A percentile compares a stretch with the other conserved stretches of the same genome.
Evolutionary conservation across 2,113 vertebrate species (phyloP).

Genomic region (Prochilodus magdalenae): DNA sequence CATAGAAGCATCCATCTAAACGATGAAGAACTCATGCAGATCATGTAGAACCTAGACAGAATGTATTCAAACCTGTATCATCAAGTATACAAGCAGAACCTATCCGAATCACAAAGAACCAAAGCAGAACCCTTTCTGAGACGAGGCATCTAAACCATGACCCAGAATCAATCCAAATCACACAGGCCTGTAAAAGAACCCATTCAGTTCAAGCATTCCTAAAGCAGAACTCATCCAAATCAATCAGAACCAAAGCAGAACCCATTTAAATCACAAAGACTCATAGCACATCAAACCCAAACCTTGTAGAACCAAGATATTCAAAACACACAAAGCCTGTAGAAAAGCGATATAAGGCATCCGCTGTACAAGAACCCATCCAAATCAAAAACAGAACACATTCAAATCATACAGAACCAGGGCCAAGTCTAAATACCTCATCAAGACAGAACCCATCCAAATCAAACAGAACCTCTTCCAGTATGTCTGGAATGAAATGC

Average conservation of each 20-base stretch:
- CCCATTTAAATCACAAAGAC: neutral
- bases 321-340: neutral
- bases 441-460: neutral
- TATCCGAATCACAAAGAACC: too few relatives aligned
- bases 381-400: neutral
- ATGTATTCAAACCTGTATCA: too few relatives aligned
- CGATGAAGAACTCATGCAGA: too few relatives aligned
- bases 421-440: too few relatives aligned
- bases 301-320: neutral
- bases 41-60: neutral
- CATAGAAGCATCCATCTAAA: too few relatives aligned
- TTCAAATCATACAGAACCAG: neutral
- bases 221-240: neutral
- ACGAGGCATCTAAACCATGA: too few relatives aligned
- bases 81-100: too few relatives aligned
- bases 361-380: too few relatives aligned
- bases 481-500: too few relatives aligned
- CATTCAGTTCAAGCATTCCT: too few relatives aligned
- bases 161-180: neutral
- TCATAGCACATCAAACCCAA: neutral
- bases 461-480: neutral
- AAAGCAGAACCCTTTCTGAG: too few relatives aligned
- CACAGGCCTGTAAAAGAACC: neutral
- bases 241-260: neutral
- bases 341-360: too few relatives aligned